Percentiles rank a stretch among this genome's conserved stretches.
These are phyloP conservation scores for Auanema sp. DNA, from an alignment of 2,888 invertebrate genomes.

Conservation along the genomic window DNA sequence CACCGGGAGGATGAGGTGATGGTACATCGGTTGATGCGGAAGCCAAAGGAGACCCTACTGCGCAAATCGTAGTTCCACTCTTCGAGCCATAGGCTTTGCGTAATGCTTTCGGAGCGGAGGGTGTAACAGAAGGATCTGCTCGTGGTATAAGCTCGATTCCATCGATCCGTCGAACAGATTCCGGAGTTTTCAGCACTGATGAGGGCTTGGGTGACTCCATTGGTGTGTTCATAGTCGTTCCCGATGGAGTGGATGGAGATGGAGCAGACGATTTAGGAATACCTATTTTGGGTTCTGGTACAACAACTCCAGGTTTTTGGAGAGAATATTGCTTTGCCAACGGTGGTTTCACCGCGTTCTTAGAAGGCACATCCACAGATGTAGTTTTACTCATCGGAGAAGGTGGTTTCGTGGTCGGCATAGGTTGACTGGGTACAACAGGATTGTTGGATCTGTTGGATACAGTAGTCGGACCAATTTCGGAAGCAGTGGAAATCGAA, in stretches of 20 bases:
- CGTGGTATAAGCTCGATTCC: constrained; percentile 34
- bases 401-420: constrained; percentile 7
- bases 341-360: neutral
- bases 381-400: constrained; percentile 4
- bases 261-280: constrained; percentile 22
- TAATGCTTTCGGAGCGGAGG: constrained; percentile 43
- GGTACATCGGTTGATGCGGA: constrained; percentile 9
- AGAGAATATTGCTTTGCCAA: constrained; percentile 18
- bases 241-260: constrained; percentile 11
- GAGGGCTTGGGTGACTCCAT: constrained; percentile 3
- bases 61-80: constrained; percentile 48
- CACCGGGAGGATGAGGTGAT: constrained; percentile 21
- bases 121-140: constrained; percentile 18
- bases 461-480: neutral
- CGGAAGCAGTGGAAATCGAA: neutral
- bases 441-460: neutral
- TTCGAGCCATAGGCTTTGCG: constrained; percentile 48
- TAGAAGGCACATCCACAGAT: constrained; percentile 6
- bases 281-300: constrained; percentile 13
- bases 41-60: constrained; percentile 37
- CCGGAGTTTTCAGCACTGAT: constrained; percentile 17
- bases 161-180: constrained; percentile 33
- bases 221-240: neutral
- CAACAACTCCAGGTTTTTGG: constrained; percentile 23
- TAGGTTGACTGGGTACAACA: no score